Evolutionary conservation across 2,797 vertebrate genomes (phyloP), one percentile per base, ranked within the genome.

Genomic region (Aulostomus chinensis): DNA sequence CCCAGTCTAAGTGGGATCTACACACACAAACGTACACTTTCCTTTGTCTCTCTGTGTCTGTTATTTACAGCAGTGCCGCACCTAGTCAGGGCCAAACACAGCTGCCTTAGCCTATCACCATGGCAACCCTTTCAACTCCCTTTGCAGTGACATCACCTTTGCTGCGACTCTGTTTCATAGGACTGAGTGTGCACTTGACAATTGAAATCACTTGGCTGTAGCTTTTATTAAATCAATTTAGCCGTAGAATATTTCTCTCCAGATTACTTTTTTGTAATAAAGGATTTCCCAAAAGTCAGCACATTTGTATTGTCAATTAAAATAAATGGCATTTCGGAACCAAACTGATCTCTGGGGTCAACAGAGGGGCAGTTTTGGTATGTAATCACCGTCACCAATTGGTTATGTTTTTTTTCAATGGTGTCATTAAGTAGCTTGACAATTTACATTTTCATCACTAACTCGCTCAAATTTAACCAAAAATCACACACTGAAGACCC

Each of bases 61-160:
- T 65, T 64, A 60, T 72, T 76, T 70, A 68, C 50, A 68, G 58
- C 58, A 34, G 52, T 47, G 57, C 68, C 54, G 37, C 68, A 73
- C 68, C 66, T 67, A 82, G 71, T 58, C 66, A 64, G 53, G 58
- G 49, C 46, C 49, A 73, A 81, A 79, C 40, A 34, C 12, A 25
- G 18, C 57, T 49, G 58, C 68, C 60, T 72, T 75, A 6, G 13
- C 56, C 58, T 52, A 21, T 85, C 62, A 32, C 82, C 80, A 83
- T 85, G 78, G 78, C 73, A 84, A 87, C 85, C 38, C 38, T 52
- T 68, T 79, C 50, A 77, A 71, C 76, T 80, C 49, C 50, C 56
- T 47, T 57, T 20, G 18, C 50, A 35, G 50, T 78, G 81, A 78
- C 81, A 76, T 85, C 74, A 83, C 74, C 62, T 70, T 73, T 58